Evolutionary conservation across 1,140 invertebrate species (phyloP), one percentile per base, ranked within the genome.

Genomic region (Apolygus lucorum): DNA sequence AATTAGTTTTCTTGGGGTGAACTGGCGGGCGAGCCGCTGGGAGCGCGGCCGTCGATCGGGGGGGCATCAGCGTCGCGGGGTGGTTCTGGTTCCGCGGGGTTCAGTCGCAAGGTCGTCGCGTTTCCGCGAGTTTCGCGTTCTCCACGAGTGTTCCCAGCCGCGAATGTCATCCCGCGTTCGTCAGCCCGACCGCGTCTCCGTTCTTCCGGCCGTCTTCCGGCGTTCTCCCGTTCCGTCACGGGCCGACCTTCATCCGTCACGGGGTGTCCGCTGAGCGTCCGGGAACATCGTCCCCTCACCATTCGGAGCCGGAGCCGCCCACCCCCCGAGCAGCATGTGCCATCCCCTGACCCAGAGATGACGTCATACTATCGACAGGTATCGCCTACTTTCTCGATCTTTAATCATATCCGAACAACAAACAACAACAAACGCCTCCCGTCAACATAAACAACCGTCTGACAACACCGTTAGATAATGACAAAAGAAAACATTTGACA

Each of bases 281-380:
- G 34, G 8, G 34, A 49, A 49, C 8, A 17, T 49, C 34, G 34
- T 8, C 34, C 8, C 34, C 21, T 63, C 2, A 25, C 62, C 17
- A 25, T 63, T 63, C 26, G 27, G 24, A n/a, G 22, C 14, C 4
- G 22, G 22, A 63, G 26, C 17, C 34, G 34, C 8, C 34, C 34
- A 49, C 8, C 34, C 8, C 27, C 26, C 27, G 2, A 17, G 62
- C 21, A 63, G 22, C 22, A 8, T 63, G 26, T 63, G 62, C 14
- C 21, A 27, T 17, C 26, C 62, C 21, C 26, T 26, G 22, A 25
- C 62, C 17, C 62, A 63, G 34, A 63, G 4, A 63, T 63, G 62
- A 63, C 62, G 22, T 63, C 62, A 63, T 63, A 63, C 27, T 63
- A 63, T 26, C 22, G 62, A 63, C 62, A 63, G 62, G 62, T 63